phyloP scores from a whole-genome alignment of 2,888 invertebrate genomes.

The Nomada hirtipes region DNA sequence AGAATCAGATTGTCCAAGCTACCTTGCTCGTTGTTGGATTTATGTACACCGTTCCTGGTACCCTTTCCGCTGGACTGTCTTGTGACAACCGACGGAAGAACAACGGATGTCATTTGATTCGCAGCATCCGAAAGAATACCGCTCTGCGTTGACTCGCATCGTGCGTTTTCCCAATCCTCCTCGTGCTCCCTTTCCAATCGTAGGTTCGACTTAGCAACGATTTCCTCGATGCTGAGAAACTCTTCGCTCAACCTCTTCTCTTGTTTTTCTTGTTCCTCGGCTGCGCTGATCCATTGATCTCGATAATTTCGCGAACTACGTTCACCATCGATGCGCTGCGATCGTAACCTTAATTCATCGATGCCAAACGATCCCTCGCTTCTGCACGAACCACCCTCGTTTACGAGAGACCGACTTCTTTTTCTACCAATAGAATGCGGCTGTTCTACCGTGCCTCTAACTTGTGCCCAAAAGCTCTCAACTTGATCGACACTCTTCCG shows the following conservation, averaged over 20 bases:
- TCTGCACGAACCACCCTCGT: neutral
- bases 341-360: slow-evolving; percentile 10
- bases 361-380: neutral
- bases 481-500: slow-evolving; percentile 34
- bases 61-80: slow-evolving; percentile 70
- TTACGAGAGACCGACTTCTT: slow-evolving; percentile 14
- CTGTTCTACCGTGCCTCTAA: neutral
- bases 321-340: neutral
- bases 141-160: neutral
- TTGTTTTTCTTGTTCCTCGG: neutral
- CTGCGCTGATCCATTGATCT: neutral
- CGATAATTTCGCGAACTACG: neutral
- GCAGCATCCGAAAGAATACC: neutral
- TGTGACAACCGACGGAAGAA: slow-evolving; percentile 76
- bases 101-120: slow-evolving; percentile 18
- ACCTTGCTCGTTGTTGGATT: neutral
- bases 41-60: slow-evolving; percentile 64
- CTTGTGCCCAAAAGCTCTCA: neutral
- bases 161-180: neutral
- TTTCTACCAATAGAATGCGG: neutral
- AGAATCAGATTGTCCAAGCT: slow-evolving; percentile 66
- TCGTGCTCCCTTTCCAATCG: neutral
- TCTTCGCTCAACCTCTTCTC: neutral
- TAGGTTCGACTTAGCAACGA: neutral
- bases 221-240: neutral